Evolutionary conservation across 2,113 vertebrate genomes (phyloP), one percentile per base, ranked within the genome.

Genomic region (Microcebus tavaratra): DNA sequence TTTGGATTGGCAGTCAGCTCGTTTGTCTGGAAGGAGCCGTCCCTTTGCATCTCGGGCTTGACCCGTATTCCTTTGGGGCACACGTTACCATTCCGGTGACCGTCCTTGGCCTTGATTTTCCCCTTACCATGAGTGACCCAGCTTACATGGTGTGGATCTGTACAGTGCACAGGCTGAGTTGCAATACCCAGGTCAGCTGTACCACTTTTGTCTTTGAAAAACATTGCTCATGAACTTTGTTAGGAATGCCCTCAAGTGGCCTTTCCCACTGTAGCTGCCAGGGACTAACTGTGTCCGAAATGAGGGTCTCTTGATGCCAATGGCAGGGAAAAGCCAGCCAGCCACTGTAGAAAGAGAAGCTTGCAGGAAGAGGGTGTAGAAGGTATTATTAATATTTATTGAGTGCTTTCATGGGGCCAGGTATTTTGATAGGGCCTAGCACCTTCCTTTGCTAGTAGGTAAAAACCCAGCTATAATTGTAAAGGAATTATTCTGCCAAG

Each of bases 111-210:
- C 39, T 90, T 76, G 65, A 25, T 45, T 53, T 2, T 63, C 8
- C 3, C 8, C 72, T 68, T 88, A 0, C 21, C 29, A 4, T 29
- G 6, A 72, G 42, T 72, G 36, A 9, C 65, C 42, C n/a, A 31
- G 7, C 42, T 23, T 23, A 31, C 42, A 5, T 17, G 34, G 5
- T 57, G 0, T 34, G 68, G 42, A 2, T 42, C 42, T 36, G 21
- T 39, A 0, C 21, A 29, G 27, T 29, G 0, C 2, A 29, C 36
- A 63, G 36, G 9, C 12, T 20, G 36, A n/a, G 45, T 20, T 9
- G 17, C 59, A 48, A 1, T 59, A n/a, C 23, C 81, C 23, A 80
- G 6, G 10, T 61, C 1, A 2, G 21, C 68, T 10, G 53, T 65
- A 9, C 13, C 17, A 17, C 5, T 29, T 68, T n/a, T 48, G 7